A percentile compares a stretch with the other conserved stretches of the same genome.
phyloP scores from a whole-genome alignment of 2,113 vertebrate genomes.

The Lepus timidus region DNA sequence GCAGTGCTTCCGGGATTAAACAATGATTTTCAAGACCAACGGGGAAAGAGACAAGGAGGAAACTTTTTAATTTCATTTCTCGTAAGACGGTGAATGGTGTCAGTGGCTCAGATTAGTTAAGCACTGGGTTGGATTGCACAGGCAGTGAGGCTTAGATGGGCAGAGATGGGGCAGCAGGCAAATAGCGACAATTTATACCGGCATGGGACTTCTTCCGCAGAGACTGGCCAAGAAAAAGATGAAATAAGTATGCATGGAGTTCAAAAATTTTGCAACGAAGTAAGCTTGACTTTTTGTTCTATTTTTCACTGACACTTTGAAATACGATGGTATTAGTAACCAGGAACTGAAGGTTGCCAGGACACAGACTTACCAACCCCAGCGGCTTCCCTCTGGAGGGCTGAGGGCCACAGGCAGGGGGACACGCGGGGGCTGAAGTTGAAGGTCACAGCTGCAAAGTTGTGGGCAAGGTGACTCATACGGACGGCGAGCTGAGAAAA shows the following conservation, averaged over 20 bases:
- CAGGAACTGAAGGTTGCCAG: background rate
- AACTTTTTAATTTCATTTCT: background rate
- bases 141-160: fast-evolving
- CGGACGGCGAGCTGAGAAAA: background rate
- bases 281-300: too few species aligned
- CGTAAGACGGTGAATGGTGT: background rate
- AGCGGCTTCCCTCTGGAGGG: background rate
- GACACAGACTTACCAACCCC: background rate
- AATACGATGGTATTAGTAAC: background rate
- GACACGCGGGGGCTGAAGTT: too few species aligned
- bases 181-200: too few species aligned
- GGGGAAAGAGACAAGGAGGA: background rate
- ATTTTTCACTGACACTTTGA: too few species aligned
- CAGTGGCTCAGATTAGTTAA: background rate
- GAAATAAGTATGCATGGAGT: background rate
- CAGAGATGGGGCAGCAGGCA: background rate
- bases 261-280: too few species aligned
- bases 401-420: background rate
- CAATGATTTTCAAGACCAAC: background rate
- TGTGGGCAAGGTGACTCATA: background rate
- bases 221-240: background rate
- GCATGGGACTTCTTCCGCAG: background rate
- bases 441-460: too few species aligned
- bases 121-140: background rate
- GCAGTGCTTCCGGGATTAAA: background rate